Conservation (phyloP, 1,140 invertebrate genomes). For the Psix sp. region DNA sequence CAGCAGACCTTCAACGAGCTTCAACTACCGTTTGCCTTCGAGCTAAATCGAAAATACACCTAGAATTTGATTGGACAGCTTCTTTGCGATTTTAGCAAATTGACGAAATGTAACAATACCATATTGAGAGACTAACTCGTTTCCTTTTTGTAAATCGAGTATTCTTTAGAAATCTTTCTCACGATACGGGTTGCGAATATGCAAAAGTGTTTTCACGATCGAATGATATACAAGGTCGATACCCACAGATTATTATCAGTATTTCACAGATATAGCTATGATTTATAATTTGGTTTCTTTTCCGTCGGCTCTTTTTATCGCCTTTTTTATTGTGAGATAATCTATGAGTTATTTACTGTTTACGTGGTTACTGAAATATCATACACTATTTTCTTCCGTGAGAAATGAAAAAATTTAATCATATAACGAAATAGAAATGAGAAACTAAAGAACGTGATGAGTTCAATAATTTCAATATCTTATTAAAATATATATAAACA, state of each 20-base stretch:
- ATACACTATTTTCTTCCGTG: too few species aligned
- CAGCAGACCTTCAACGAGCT: constrained; percentile 26
- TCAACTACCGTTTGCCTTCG: too few species aligned
- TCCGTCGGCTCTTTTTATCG: constrained; percentile 11
- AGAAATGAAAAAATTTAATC: too few species aligned
- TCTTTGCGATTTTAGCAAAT: constrained; percentile 19
- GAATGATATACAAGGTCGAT: constrained; percentile 47
- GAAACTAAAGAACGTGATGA: too few species aligned
- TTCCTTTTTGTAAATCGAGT: constrained; percentile 27
- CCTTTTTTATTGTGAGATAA: constrained; percentile 11
- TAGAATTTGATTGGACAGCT: constrained; percentile 19
- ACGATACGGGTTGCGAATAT: constrained; percentile 22
- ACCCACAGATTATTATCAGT: constrained; percentile 28
- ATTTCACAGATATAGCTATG: constrained; percentile 28
- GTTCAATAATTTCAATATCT: too few species aligned
- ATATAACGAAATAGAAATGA: too few species aligned
- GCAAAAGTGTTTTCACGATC: constrained; percentile 33
- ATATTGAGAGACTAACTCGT: constrained; percentile 17
- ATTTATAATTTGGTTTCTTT: constrained; percentile 20
- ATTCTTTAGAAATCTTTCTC: constrained; percentile 32
- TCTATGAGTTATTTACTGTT: constrained; percentile 9
- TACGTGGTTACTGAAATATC: too few species aligned
- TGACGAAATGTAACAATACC: constrained; percentile 31
- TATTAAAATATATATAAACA: too few species aligned
- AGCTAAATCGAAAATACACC: too few species aligned